Evolutionary conservation across 2,113 vertebrate genomes (phyloP).

Genomic region (Paratilapia polleni): DNA sequence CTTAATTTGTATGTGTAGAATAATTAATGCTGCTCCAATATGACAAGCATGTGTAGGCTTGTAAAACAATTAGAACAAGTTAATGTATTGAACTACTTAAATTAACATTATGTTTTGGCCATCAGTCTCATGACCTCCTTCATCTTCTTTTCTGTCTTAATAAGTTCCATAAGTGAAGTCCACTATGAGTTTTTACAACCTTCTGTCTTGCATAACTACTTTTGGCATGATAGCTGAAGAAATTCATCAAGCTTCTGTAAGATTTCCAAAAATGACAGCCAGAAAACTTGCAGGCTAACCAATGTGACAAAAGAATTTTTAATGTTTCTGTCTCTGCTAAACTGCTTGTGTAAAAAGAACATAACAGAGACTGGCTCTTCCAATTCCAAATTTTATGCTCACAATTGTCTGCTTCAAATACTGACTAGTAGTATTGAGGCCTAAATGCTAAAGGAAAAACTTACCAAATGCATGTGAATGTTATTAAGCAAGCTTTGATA

Average conservation of each 20-base stretch:
- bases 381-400: rapidly evolving
- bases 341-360: neutral
- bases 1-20: neutral
- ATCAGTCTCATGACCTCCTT: too few relatives aligned
- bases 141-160: too few relatives aligned
- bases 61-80: neutral
- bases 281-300: neutral
- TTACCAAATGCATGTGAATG: neutral
- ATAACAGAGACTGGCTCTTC: too few relatives aligned
- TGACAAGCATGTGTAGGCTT: neutral
- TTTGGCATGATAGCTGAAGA: neutral
- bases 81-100: neutral
- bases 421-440: neutral
- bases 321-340: neutral
- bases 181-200: neutral
- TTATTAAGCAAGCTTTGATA: too few relatives aligned
- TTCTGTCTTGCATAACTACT: neutral
- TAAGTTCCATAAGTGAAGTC: neutral
- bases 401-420: neutral
- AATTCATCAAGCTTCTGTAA: neutral
- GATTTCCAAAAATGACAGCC: neutral
- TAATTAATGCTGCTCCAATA: neutral
- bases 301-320: too few relatives aligned
- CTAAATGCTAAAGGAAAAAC: neutral
- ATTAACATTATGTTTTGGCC: too few relatives aligned